Percentiles rank a stretch among this genome's conserved stretches.
Conservation (phyloP, 2,888 invertebrate species). For the Orgyia antiqua region DNA sequence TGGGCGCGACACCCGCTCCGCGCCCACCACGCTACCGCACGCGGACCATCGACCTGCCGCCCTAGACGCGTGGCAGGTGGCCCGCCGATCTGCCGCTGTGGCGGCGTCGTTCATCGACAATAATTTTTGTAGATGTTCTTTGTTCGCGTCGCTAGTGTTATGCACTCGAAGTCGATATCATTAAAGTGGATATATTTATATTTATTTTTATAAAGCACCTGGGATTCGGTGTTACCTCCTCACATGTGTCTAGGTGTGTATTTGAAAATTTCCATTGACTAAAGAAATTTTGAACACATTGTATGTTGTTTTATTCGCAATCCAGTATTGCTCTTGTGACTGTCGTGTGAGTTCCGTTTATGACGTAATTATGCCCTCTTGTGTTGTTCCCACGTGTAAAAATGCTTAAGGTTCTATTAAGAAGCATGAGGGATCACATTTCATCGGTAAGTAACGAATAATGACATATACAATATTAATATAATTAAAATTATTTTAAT, state of each 20-base stretch:
- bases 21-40: conserved; percentile 43
- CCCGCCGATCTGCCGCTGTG: not conserved
- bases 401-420: no score
- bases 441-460: no score
- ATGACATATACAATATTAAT: no score
- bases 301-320: no score
- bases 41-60: conserved; percentile 29
- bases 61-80: conserved; percentile 15
- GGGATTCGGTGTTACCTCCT: conserved; percentile 40
- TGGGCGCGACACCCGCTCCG: conserved; percentile 11
- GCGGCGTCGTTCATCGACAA: conserved; percentile 44
- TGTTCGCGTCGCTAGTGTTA: conserved; percentile 7
- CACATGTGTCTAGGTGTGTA: conserved; percentile 51
- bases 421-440: no score
- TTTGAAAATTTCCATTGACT: conserved; percentile 46
- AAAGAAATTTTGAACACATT: no score
- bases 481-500: no score
- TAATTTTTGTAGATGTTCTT: conserved; percentile 52
- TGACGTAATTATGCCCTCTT: no score
- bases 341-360: no score
- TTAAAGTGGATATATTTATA: conserved; percentile 15
- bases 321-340: no score
- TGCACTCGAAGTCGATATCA: conserved; percentile 10
- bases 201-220: conserved; percentile 41
- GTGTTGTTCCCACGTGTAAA: no score